A percentile compares a stretch with the other conserved stretches of the same genome.
These are phyloP conservation scores for Ochropacha duplaris DNA, from an alignment of 2,888 invertebrate species.

Conservation along the genomic window DNA sequence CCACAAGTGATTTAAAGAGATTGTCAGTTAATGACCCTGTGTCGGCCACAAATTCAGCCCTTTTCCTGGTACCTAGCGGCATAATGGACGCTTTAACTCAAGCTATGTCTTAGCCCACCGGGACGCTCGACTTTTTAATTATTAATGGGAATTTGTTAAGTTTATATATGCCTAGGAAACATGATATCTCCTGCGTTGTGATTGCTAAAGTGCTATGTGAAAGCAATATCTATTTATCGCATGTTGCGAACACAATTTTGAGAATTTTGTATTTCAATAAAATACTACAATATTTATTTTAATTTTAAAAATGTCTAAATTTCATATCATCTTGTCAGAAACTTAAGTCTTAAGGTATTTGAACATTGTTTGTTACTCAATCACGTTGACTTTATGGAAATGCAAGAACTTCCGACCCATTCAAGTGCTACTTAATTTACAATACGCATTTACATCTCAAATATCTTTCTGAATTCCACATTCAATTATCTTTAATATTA, in stretches of 20 bases:
- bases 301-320: too few species aligned
- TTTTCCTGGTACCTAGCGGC: slow-evolving; percentile 52
- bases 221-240: too few species aligned
- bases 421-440: not conserved
- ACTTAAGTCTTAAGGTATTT: not conserved
- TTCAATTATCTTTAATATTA: slow-evolving; percentile 33
- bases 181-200: not conserved
- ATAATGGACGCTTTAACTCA: slow-evolving; percentile 44
- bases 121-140: slow-evolving; percentile 20
- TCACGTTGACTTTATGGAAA: not conserved
- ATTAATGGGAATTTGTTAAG: slow-evolving; percentile 15
- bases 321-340: not conserved
- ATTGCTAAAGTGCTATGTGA: too few species aligned
- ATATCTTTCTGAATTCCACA: slow-evolving; percentile 21
- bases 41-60: slow-evolving; percentile 72
- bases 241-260: too few species aligned
- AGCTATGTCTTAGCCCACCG: slow-evolving; percentile 24
- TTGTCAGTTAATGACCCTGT: slow-evolving; percentile 73
- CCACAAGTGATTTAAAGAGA: slow-evolving; percentile 79
- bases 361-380: not conserved
- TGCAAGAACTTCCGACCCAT: not conserved
- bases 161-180: not conserved
- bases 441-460: slow-evolving; percentile 20
- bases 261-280: too few species aligned
- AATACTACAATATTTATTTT: too few species aligned